phyloP scores from a whole-genome alignment of 2,113 vertebrate genomes.

The Phyllopteryx taeniolatus region DNA sequence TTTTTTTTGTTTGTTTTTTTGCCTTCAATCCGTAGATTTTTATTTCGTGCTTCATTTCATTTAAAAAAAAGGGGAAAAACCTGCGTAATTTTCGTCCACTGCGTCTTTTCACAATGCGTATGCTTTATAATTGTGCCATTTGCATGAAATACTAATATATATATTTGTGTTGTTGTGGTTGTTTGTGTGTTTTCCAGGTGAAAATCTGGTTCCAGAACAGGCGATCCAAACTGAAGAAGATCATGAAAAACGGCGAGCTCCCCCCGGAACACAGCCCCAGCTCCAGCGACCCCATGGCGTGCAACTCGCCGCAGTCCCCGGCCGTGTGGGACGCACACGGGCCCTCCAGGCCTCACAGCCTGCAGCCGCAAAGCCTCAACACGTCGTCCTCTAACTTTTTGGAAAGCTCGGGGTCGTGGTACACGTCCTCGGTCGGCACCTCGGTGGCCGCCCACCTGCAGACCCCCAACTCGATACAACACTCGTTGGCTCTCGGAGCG shows the following conservation, averaged over 20 bases:
- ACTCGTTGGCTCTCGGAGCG: slow-evolving; percentile 90
- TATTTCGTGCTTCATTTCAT: neutral
- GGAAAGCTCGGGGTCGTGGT: slow-evolving; percentile 92
- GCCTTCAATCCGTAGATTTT: too few relatives aligned
- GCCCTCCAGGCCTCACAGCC: slow-evolving; percentile 80
- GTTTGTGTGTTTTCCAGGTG: slow-evolving; percentile 71
- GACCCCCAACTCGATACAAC: slow-evolving; percentile 88
- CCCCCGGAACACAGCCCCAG: slow-evolving; percentile 97
- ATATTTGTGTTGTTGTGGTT: neutral
- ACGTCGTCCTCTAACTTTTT: slow-evolving; percentile 86
- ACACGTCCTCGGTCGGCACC: slow-evolving; percentile 74
- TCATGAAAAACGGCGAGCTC: slow-evolving; percentile 98
- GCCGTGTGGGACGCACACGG: slow-evolving; percentile 97
- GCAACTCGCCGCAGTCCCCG: slow-evolving; percentile 98
- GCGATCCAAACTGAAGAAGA: slow-evolving; percentile 99
- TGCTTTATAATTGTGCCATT: neutral
- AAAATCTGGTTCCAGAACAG: slow-evolving; percentile 99
- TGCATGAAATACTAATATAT: neutral
- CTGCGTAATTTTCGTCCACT: neutral
- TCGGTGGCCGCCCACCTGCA: slow-evolving; percentile 88
- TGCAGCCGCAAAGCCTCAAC: slow-evolving; percentile 85
- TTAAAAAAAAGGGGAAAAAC: neutral
- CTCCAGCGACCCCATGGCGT: slow-evolving; percentile 98
- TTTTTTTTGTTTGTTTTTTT: neutral
- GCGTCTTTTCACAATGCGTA: slow-evolving; percentile 32